These are phyloP conservation scores for Bombyx huttoni DNA, from an alignment of 2,888 invertebrate species.

Conservation along the genomic window DNA sequence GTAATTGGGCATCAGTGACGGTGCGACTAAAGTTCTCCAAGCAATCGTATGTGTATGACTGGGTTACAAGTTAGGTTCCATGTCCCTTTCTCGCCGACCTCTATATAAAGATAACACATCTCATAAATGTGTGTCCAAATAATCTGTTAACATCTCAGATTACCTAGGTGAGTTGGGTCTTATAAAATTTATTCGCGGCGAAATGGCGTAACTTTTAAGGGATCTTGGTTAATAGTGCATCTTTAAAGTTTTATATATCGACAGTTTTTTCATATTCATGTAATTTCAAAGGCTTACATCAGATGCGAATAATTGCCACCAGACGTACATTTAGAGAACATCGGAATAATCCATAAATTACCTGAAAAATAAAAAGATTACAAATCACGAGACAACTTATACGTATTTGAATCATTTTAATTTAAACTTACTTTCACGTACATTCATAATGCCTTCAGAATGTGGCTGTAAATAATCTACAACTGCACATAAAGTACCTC, in stretches of 20 bases:
- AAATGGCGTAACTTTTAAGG: no score
- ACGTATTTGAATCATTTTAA: no score
- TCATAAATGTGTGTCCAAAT: no score
- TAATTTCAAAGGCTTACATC: slow-evolving; percentile 27
- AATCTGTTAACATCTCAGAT: no score
- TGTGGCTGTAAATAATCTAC: slow-evolving; percentile 33
- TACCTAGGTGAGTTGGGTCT: no score
- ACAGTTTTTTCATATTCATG: not conserved
- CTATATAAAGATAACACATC: no score
- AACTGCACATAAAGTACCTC: slow-evolving; percentile 40
- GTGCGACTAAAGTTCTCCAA: no score
- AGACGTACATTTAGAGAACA: slow-evolving; percentile 53
- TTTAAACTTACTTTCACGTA: slow-evolving; percentile 35
- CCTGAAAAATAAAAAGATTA: slow-evolving; percentile 21
- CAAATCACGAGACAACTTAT: not conserved
- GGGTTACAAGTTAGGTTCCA: no score
- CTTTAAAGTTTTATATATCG: not conserved
- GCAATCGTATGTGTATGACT: no score
- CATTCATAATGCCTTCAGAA: slow-evolving; percentile 14
- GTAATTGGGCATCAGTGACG: not conserved
- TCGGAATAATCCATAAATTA: slow-evolving; percentile 51
- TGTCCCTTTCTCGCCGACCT: no score
- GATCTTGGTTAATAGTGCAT: not conserved
- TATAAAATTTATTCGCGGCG: no score
- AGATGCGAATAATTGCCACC: slow-evolving; percentile 40